These are phyloP conservation scores for Bruchidius siliquastri DNA, from an alignment of 2,888 invertebrate genomes.

Conservation along the genomic window DNA sequence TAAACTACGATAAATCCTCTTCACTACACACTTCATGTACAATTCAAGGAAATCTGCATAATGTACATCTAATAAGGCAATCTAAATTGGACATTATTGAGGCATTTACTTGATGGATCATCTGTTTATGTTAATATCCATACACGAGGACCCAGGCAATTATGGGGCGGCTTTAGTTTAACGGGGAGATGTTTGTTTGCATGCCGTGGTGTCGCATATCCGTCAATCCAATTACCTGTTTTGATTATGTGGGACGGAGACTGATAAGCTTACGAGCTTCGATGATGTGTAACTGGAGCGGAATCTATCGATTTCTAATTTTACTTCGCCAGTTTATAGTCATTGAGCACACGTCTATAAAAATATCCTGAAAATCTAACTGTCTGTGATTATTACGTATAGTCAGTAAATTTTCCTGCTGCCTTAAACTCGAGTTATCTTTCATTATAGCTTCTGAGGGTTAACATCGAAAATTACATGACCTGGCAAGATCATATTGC, in stretches of 20 bases:
- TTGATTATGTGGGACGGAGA: not conserved
- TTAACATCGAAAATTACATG: no score
- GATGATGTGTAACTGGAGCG: not conserved
- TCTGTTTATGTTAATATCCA: not conserved
- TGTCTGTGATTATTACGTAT: no score
- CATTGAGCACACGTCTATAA: no score
- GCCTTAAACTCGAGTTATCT: no score
- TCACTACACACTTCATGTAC: not conserved
- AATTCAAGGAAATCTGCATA: not conserved
- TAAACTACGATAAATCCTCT: not conserved
- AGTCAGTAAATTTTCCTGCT: no score
- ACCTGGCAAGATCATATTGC: no score
- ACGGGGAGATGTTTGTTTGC: not conserved
- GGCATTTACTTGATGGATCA: not conserved
- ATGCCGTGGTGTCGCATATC: not conserved
- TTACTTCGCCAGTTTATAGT: no score
- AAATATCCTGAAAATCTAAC: no score
- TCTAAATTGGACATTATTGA: not conserved
- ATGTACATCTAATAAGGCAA: not conserved
- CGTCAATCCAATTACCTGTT: not conserved
- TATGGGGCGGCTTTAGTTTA: not conserved
- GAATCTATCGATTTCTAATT: not conserved
- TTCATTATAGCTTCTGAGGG: no score
- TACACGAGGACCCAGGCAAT: not conserved
- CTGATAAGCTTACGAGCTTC: not conserved